Base-by-base conservation (phyloP, 2,113 vertebrate species). In the Vulpes ferrilata region DNA sequence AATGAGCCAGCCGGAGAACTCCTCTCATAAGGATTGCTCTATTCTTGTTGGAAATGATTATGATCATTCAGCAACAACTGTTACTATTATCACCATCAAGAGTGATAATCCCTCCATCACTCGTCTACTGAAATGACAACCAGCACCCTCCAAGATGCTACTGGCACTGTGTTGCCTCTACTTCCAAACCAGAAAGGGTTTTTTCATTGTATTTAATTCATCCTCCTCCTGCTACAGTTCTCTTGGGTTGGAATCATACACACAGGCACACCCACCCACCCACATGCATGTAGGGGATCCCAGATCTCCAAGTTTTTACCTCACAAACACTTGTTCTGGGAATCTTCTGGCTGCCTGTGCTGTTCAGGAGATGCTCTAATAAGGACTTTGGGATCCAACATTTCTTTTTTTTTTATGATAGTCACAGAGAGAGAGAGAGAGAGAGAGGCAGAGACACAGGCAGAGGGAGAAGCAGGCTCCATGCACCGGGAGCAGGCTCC, bases 101-200 rank as follows among this genome's bases (percentile, higher is more conserved):
- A 65, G 73, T 6, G 67, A 82, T 6, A 22, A 43, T 57, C 43
- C 69, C 32, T 74, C 57, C 90, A 32, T 22, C 48, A 27, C 59
- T 51, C 25, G 67, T 64, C 38, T 17, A 35, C 57, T 55, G 16
- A 85, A 74, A 93, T 53, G 74, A 87, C 62, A 91, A 51, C 32
- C 32, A 86, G 64, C 48, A 81, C 87, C 81, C 73, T 93, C 91
- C 69, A 90, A 60, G 79, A 60, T 38, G 59, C 13, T 87, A n/a
- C 59, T 53, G 74, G 74, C 65, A 64, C 67, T 35, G 27, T 43
- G 32, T 38, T 59, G 43, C 64, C 90, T 91, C 57, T 51, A 43
- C 86, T 76, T 88, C 55, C 64, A 85, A n/a, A 85, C 78, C 19
- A 71, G 20, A 64, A 48, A 35, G 27, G 35, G 13, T 51, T 78